These are phyloP conservation scores for Halcyon chelicuti DNA, from an alignment of 2,797 vertebrate genomes.

Conservation along the genomic window DNA sequence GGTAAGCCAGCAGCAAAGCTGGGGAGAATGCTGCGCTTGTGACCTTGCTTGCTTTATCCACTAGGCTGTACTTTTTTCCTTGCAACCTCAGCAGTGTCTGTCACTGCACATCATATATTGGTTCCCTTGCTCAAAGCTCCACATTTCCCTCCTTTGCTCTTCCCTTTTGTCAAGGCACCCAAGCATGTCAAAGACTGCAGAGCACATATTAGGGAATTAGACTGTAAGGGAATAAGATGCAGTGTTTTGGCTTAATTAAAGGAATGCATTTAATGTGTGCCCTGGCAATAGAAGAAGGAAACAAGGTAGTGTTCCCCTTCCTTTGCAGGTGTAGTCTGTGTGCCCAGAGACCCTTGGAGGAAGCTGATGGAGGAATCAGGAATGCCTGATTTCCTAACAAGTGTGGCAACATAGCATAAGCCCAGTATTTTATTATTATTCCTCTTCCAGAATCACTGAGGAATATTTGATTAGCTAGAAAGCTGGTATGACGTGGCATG, in stretches of 20 bases:
- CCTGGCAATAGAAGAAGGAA: neutral
- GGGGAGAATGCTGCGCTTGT: neutral
- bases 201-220: neutral
- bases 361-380: too few relatives aligned
- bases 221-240: neutral
- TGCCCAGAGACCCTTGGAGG: neutral
- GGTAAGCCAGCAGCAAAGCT: neutral
- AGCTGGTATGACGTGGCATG: neutral
- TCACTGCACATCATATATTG: neutral
- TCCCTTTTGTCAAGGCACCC: neutral
- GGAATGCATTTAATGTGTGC: neutral
- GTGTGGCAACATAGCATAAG: neutral
- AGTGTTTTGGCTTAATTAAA: neutral
- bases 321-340: neutral
- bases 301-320: neutral
- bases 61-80: neutral
- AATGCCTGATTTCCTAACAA: neutral
- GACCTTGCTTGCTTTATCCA: neutral
- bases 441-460: neutral
- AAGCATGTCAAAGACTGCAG: neutral
- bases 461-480: neutral
- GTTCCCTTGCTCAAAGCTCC: neutral
- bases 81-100: neutral
- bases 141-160: neutral
- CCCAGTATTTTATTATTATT: neutral